Conservation (phyloP, 2,888 invertebrate species). For the Bellardia bayeri region DNA sequence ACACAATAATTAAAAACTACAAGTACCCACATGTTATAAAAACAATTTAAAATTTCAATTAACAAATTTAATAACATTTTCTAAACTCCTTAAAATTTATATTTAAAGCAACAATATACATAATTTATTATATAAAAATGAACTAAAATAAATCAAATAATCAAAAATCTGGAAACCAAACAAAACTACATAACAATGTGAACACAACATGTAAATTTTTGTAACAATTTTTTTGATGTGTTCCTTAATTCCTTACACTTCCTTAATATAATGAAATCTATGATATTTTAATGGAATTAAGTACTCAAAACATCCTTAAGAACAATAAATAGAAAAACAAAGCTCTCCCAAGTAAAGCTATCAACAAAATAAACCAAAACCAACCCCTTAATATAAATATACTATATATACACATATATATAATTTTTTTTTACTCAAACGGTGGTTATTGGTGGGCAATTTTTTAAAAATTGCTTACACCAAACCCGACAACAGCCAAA, state of each 20-base stretch:
- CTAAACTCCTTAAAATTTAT: neutral
- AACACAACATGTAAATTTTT: conserved; percentile 57
- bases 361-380: neutral
- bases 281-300: conserved; percentile 51
- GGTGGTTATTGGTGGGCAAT: conserved; percentile 78
- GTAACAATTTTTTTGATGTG: conserved; percentile 36
- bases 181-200: conserved; percentile 26
- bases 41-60: neutral
- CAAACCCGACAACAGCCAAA: conserved; percentile 77
- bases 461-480: conserved; percentile 74
- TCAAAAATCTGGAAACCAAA: neutral
- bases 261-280: conserved; percentile 10
- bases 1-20: no score
- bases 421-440: conserved; percentile 59
- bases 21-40: neutral
- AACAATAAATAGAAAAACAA: conserved; percentile 28
- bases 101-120: conserved; percentile 24
- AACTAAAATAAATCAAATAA: conserved; percentile 8
- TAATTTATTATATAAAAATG: neutral
- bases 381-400: conserved; percentile 1
- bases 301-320: conserved; percentile 46
- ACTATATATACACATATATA: neutral
- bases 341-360: conserved; percentile 14
- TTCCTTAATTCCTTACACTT: conserved; percentile 59
- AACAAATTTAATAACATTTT: neutral